Evolutionary conservation across 2,888 invertebrate species (phyloP), one percentile per base, ranked within the genome.

Genomic region (Dusona sp.): DNA sequence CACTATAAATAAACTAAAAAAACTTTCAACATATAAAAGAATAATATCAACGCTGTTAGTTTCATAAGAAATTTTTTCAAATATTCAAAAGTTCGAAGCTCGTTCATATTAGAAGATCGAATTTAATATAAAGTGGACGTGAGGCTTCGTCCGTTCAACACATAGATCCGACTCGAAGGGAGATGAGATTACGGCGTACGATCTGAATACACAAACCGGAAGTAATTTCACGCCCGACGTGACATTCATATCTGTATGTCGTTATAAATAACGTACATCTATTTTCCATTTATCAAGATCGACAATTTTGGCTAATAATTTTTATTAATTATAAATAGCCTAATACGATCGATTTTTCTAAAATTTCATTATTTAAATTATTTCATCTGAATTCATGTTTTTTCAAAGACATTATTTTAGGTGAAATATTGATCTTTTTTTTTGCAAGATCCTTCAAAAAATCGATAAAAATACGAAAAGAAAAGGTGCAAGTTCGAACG

Each of bases 141-240:
- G 54, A 64, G 42, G 33, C 45, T 45, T 33, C 25, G 25, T 61
- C 54, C n/a, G 13, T 29, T 51, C 48, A 48, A 73, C 72, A 36
- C 11, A 29, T 16, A 13, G n/a, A 25, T 78, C 57, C 65, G 42
- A 65, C 72, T 80, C 73, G 22, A 57, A 51, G 48, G 77, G 73
- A 83, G 77, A 86, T 86, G 83, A 83, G 83, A 83, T 86, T 83
- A 83, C 61, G 57, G 51, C 33, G 65, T 77, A 77, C 77, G 83
- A 86, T 86, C 77, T 79, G 83, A 86, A 83, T 86, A 79, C 65
- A 72, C 77, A 83, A 86, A 80, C 86, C 80, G 80, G 68, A 86
- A 86, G 86, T 83, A 83, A 86, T 86, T 86, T 86, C 80, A 83
- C 86, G 86, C 77, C 68, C 73, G 80, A 80, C 79, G 83, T 72